phyloP scores from a whole-genome alignment of 2,888 invertebrate species.

The Plusia festucae region DNA sequence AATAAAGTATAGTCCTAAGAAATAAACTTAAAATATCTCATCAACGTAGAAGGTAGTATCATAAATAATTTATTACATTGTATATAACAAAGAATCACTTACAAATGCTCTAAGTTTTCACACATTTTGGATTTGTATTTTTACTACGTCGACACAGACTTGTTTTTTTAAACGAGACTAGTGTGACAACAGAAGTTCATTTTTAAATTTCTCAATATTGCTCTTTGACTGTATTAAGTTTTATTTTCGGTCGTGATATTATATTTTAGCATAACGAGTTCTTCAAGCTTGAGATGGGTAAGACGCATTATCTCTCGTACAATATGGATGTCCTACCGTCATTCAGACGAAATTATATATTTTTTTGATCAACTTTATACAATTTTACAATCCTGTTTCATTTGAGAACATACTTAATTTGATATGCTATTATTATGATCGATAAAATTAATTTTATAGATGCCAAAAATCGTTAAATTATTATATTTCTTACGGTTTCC shows the following conservation, averaged over 20 bases:
- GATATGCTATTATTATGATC: slow-evolving; percentile 23
- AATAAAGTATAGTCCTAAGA: background rate
- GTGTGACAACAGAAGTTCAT: slow-evolving; percentile 43
- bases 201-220: slow-evolving; percentile 65
- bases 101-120: slow-evolving; percentile 2
- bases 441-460: slow-evolving; percentile 13
- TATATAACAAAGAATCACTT: background rate
- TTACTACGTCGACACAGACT: slow-evolving; percentile 23
- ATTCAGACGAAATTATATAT: slow-evolving; percentile 50
- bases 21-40: background rate
- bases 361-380: no score
- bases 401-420: slow-evolving; percentile 31
- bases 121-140: slow-evolving; percentile 24
- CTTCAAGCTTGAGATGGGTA: slow-evolving; percentile 76
- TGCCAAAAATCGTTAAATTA: background rate
- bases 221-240: slow-evolving; percentile 62
- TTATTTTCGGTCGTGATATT: slow-evolving; percentile 79
- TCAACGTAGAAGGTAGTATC: slow-evolving; percentile 8
- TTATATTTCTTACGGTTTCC: slow-evolving; percentile 16
- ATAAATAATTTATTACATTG: background rate
- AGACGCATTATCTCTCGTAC: slow-evolving; percentile 69
- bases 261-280: slow-evolving; percentile 85
- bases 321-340: slow-evolving; percentile 67
- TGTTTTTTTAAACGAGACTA: slow-evolving; percentile 28
- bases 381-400: slow-evolving; percentile 22